These are phyloP conservation scores for Eurois occulta DNA, from an alignment of 2,888 invertebrate species.

Conservation along the genomic window DNA sequence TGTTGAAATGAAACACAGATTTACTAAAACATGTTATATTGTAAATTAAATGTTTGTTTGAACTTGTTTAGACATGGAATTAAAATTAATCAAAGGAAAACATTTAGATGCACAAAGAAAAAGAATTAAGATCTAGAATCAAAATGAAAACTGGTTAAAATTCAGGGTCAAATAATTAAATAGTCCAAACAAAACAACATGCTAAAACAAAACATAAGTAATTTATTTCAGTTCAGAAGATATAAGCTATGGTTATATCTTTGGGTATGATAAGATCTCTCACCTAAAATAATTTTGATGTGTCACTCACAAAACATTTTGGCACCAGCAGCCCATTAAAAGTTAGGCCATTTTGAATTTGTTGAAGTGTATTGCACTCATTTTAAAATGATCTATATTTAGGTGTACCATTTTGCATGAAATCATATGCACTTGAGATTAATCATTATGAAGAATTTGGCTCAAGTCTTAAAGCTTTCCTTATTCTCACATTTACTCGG, in stretches of 20 bases:
- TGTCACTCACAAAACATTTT: slow-evolving; percentile 65
- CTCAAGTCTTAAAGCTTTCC: background rate
- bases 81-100: background rate
- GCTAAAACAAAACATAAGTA: background rate
- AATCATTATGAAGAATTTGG: background rate
- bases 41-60: background rate
- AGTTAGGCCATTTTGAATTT: slow-evolving; percentile 63
- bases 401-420: background rate
- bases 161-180: background rate
- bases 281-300: slow-evolving; percentile 55
- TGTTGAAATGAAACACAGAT: background rate
- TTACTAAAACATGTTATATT: background rate
- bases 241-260: slow-evolving; percentile 20
- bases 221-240: slow-evolving; percentile 20
- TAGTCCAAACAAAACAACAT: background rate
- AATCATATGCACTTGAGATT: slow-evolving; percentile 2
- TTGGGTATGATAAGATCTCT: slow-evolving; percentile 11
- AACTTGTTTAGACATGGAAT: background rate
- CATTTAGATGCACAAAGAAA: background rate
- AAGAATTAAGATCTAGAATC: background rate
- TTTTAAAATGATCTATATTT: slow-evolving; percentile 28
- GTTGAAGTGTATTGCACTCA: slow-evolving; percentile 40
- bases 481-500: background rate
- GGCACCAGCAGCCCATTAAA: slow-evolving; percentile 68
- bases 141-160: background rate